Evolutionary conservation across 2,113 vertebrate genomes (phyloP).

Genomic region (Leptocoma aspasia): DNA sequence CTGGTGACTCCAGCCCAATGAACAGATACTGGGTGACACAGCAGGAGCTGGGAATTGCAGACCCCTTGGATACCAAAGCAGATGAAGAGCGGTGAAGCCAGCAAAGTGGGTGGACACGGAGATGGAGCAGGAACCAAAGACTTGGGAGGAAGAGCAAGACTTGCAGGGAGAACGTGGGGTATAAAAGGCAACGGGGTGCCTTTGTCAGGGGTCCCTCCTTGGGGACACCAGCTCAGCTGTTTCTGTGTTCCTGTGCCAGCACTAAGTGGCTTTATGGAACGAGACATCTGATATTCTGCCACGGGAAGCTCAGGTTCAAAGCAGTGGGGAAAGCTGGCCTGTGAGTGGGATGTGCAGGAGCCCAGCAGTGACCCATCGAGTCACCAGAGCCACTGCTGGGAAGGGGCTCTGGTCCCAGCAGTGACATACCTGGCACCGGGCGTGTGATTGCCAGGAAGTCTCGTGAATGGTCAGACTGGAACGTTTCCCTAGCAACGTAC

Average conservation of each 20-base stretch:
- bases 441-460: background rate
- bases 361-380: background rate
- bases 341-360: background rate
- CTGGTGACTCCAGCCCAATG: background rate
- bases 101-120: accelerated
- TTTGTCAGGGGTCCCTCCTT: background rate
- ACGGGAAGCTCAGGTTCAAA: background rate
- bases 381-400: background rate
- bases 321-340: background rate
- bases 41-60: background rate
- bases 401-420: background rate
- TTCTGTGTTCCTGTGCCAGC: background rate
- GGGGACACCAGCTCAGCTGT: background rate
- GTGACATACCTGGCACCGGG: background rate
- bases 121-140: background rate
- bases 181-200: background rate
- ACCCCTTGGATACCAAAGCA: background rate
- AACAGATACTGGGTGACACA: background rate
- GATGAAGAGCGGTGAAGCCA: background rate
- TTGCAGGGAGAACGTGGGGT: background rate
- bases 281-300: background rate
- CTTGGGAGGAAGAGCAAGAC: background rate
- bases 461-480: background rate
- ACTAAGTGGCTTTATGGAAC: background rate
- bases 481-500: background rate